These are phyloP conservation scores for Macrotus californicus DNA, from an alignment of 2,113 vertebrate genomes.

Conservation along the genomic window DNA sequence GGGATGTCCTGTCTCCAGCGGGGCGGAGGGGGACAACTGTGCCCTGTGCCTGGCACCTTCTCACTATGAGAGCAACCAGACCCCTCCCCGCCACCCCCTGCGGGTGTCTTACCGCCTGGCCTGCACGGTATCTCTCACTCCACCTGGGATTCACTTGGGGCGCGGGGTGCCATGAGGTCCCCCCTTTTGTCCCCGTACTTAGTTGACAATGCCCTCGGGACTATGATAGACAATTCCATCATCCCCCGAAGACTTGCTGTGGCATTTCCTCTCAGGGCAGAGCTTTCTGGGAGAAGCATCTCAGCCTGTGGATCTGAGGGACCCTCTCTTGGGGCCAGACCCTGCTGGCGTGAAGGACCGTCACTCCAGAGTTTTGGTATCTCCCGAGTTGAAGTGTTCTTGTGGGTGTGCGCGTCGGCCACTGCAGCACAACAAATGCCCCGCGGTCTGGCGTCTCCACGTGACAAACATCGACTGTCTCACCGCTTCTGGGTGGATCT, in stretches of 20 bases:
- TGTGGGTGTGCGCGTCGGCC: too few species aligned
- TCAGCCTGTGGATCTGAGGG: background rate
- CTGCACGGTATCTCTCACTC: background rate
- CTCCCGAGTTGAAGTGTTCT: rapidly evolving
- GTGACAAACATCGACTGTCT: too few species aligned
- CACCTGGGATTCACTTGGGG: background rate
- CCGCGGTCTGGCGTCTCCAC: background rate
- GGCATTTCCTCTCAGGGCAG: rapidly evolving
- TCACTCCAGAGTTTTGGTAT: rapidly evolving
- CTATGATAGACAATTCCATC: rapidly evolving
- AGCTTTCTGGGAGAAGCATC: rapidly evolving
- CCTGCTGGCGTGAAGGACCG: rapidly evolving
- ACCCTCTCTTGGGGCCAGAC: rapidly evolving
- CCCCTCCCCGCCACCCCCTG: too few species aligned
- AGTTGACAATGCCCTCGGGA: rapidly evolving
- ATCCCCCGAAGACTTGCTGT: rapidly evolving
- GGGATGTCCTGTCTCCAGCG: rapidly evolving
- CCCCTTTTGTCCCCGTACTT: rapidly evolving
- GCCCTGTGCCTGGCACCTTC: rapidly evolving
- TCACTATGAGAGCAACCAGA: rapidly evolving
- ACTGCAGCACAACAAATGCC: rapidly evolving
- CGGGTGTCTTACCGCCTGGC: rapidly evolving
- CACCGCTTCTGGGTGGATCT: background rate
- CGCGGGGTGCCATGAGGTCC: rapidly evolving
- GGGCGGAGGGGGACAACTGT: rapidly evolving